Evolutionary conservation across 1,140 invertebrate species (phyloP).

Genomic region (Polypedilum vanderplanki): DNA sequence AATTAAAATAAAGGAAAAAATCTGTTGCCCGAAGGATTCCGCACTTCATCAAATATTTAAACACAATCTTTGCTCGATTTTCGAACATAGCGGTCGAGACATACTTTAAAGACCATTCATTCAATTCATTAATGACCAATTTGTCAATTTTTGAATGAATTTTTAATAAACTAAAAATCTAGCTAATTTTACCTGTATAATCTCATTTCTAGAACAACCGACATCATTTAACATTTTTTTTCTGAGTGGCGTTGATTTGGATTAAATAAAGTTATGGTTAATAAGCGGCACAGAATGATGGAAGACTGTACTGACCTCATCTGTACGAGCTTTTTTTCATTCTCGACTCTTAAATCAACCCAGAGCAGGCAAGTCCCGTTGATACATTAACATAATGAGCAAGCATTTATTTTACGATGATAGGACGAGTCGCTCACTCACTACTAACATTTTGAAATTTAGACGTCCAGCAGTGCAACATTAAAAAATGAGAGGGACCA

Average conservation of each 20-base stretch:
- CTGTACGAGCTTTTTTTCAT: neutral
- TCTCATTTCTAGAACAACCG: too few species aligned
- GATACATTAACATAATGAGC: constrained; percentile 25
- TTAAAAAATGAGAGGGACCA: neutral
- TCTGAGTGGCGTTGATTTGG: constrained; percentile 9
- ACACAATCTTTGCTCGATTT: too few species aligned
- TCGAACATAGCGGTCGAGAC: too few species aligned
- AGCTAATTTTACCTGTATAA: too few species aligned
- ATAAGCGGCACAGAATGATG: neutral
- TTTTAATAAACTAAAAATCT: too few species aligned
- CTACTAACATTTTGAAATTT: neutral
- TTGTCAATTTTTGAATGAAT: too few species aligned
- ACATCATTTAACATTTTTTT: neutral
- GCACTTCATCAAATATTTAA: too few species aligned
- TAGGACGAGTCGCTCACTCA: neutral
- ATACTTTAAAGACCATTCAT: too few species aligned
- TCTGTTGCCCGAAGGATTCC: too few species aligned
- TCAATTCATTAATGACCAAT: too few species aligned
- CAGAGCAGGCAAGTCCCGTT: neutral
- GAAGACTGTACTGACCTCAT: neutral
- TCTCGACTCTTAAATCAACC: constrained; percentile 2
- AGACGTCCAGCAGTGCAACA: neutral
- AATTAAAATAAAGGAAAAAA: too few species aligned
- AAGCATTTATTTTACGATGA: constrained; percentile 20
- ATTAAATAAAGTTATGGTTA: neutral